Percentiles rank a stretch among this genome's conserved stretches.
Evolutionary conservation across 2,797 vertebrate species (phyloP).

Genomic region (Scolopax bukidnonensis): DNA sequence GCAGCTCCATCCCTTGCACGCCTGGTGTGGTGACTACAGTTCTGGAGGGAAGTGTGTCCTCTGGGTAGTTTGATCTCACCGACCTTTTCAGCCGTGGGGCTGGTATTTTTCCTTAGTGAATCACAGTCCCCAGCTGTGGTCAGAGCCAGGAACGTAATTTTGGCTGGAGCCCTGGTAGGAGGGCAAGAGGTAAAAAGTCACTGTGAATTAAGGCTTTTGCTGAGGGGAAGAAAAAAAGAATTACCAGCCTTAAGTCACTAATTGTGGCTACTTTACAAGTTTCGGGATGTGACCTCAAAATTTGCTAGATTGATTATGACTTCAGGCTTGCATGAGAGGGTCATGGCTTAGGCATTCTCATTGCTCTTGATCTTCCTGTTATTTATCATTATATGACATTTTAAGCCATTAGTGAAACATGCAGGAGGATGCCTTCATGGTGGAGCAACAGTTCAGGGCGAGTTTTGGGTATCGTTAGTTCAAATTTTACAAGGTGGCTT

Average conservation of each 20-base stretch:
- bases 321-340: background rate
- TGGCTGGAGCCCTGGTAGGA: background rate
- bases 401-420: background rate
- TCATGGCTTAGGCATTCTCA: background rate
- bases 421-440: background rate
- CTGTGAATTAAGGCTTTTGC: background rate
- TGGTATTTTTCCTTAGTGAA: conserved; percentile 15
- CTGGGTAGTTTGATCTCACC: background rate
- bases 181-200: background rate
- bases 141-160: background rate
- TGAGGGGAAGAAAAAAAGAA: background rate
- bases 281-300: background rate
- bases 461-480: background rate
- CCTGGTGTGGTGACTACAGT: rapidly evolving
- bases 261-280: background rate
- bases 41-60: background rate
- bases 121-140: background rate
- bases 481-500: background rate
- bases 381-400: background rate
- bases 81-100: background rate
- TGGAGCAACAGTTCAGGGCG: background rate
- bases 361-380: background rate
- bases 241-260: background rate
- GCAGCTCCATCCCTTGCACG: background rate
- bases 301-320: background rate